Conservation (phyloP, 2,888 invertebrate species). For the Eilema depressum region DNA sequence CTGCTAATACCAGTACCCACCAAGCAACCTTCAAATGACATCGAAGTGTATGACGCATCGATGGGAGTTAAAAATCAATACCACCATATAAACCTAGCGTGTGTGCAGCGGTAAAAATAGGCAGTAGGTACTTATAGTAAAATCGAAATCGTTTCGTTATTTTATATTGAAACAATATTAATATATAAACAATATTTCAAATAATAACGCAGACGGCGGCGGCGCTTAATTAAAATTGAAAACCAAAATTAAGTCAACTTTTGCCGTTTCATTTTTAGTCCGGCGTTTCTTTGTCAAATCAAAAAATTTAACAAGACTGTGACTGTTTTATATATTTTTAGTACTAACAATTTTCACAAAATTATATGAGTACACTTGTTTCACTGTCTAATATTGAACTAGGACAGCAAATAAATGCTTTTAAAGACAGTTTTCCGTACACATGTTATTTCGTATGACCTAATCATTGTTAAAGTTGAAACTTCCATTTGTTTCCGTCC, state of each 20-base stretch:
- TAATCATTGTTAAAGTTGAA: constrained; percentile 58
- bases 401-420: constrained; percentile 22
- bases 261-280: not conserved
- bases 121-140: not conserved
- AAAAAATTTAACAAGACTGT: not conserved
- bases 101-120: constrained; percentile 1
- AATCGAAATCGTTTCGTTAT: not conserved
- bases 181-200: not conserved
- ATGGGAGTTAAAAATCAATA: constrained; percentile 64
- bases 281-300: not conserved
- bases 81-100: not conserved
- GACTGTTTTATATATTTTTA: not conserved
- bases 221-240: not conserved
- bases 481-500: constrained; percentile 68
- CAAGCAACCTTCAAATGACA: constrained; percentile 53
- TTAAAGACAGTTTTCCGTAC: constrained; percentile 40
- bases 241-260: constrained; percentile 4
- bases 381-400: constrained; percentile 19
- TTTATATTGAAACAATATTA: not conserved
- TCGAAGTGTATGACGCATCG: constrained; percentile 57
- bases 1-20: constrained; percentile 48
- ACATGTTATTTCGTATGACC: constrained; percentile 56
- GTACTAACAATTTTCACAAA: not conserved
- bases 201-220: not conserved
- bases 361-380: not conserved